A percentile compares a stretch with the other conserved stretches of the same genome.
phyloP scores from a whole-genome alignment of 2,113 vertebrate genomes.

The Campylomormyrus tamandua region DNA sequence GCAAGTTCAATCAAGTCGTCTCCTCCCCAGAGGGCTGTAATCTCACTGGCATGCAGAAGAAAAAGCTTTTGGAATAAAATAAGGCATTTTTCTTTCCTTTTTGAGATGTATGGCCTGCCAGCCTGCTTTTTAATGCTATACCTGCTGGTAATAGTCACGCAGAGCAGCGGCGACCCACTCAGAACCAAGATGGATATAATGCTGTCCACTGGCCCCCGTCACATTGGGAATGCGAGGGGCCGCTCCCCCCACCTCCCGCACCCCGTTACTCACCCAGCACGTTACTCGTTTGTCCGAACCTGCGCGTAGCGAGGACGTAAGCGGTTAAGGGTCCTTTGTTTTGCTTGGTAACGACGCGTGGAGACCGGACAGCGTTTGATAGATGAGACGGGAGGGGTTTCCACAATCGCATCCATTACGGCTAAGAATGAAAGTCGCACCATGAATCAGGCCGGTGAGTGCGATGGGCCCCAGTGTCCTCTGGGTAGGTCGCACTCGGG shows the following conservation, averaged over 20 bases:
- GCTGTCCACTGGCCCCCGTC: not conserved
- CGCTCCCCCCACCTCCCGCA: not conserved
- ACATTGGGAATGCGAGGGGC: no score
- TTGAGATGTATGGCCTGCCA: not conserved
- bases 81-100: not conserved
- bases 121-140: not conserved
- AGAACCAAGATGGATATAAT: not conserved
- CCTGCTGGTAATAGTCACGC: not conserved
- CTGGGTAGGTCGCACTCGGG: not conserved
- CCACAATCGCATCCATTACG: constrained; percentile 10
- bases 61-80: not conserved
- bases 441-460: not conserved
- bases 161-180: not conserved
- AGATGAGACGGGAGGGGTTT: not conserved
- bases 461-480: not conserved
- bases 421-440: not conserved
- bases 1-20: constrained; percentile 17
- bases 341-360: not conserved
- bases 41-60: not conserved
- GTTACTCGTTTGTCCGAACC: not conserved
- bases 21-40: not conserved
- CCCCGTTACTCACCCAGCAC: not conserved
- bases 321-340: not conserved
- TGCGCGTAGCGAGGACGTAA: not conserved
- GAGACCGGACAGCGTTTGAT: constrained; percentile 5